phyloP scores from a whole-genome alignment of 2,797 vertebrate species.

The Periophthalmus magnuspinnatus region DNA sequence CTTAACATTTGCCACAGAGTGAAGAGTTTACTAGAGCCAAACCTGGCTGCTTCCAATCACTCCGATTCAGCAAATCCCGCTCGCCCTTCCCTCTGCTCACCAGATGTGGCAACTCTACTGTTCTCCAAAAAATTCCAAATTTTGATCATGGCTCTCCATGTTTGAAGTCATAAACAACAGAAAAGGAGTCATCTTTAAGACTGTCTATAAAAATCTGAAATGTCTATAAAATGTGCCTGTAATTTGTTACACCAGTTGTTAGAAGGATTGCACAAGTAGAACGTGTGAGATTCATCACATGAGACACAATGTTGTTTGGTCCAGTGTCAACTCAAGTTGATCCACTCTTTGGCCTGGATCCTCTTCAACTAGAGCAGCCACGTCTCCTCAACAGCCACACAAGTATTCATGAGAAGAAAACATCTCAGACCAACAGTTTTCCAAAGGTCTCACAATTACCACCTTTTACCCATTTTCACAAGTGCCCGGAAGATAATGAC shows the following conservation, averaged over 20 bases:
- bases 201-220: background rate
- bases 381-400: conserved; percentile 24
- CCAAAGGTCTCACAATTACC: conserved; percentile 38
- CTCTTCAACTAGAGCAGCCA: conserved; percentile 55
- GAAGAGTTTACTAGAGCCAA: conserved; percentile 53
- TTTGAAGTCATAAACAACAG: conserved; percentile 24
- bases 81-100: conserved; percentile 56
- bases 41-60: conserved; percentile 55
- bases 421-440: background rate
- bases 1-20: conserved; percentile 50
- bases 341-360: conserved; percentile 35
- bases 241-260: background rate
- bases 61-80: conserved; percentile 63
- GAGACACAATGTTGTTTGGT: conserved; percentile 37
- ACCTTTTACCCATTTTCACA: conserved; percentile 66
- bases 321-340: conserved; percentile 1
- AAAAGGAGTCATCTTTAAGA: conserved; percentile 12
- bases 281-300: conserved; percentile 42
- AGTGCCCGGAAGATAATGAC: conserved; percentile 45
- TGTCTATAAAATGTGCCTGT: background rate
- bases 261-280: conserved; percentile 17
- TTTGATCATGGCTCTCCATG: conserved; percentile 10
- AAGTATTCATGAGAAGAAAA: background rate
- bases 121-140: conserved; percentile 26
- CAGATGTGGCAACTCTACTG: conserved; percentile 65